phyloP scores from a whole-genome alignment of 2,888 invertebrate species.

The Parnassius apollo region DNA sequence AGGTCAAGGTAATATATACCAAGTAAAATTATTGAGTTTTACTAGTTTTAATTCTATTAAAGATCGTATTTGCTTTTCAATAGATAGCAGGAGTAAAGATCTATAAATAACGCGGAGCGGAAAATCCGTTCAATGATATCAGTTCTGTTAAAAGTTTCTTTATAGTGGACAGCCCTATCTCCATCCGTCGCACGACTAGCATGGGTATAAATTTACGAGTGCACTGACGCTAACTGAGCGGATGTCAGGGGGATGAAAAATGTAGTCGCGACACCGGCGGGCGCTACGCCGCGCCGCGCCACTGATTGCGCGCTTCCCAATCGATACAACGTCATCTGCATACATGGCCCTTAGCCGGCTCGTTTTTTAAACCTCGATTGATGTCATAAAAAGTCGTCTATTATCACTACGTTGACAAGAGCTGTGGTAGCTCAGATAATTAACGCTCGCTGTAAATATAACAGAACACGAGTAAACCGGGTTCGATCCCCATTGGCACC shows the following conservation, averaged over 20 bases:
- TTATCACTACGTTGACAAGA: slow-evolving; percentile 1
- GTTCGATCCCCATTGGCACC: too few relatives aligned
- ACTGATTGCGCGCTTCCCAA: slow-evolving; percentile 41
- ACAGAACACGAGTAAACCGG: too few relatives aligned
- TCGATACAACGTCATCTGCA: slow-evolving; percentile 41
- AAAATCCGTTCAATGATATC: slow-evolving; percentile 7
- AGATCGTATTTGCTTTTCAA: too few relatives aligned
- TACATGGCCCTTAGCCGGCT: slow-evolving; percentile 29
- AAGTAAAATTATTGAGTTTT: too few relatives aligned
- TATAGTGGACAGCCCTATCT: slow-evolving; percentile 32
- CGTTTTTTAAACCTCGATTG: slow-evolving; percentile 25
- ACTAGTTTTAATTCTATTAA: too few relatives aligned
- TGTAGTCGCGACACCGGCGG: slow-evolving; percentile 39
- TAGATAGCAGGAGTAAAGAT: neutral
- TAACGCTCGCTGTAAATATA: too few relatives aligned
- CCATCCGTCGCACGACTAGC: slow-evolving; percentile 36
- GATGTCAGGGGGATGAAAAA: slow-evolving; percentile 45
- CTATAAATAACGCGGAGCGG: slow-evolving; percentile 2
- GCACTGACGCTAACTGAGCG: slow-evolving; percentile 42
- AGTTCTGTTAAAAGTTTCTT: slow-evolving; percentile 1
- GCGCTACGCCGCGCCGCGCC: slow-evolving; percentile 37
- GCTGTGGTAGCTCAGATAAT: too few relatives aligned
- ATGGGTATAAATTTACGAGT: slow-evolving; percentile 41
- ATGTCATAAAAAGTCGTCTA: slow-evolving; percentile 19
- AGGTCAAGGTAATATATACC: too few relatives aligned